Evolutionary conservation across 2,113 vertebrate species (phyloP).

Genomic region (Thunnus maccoyii): DNA sequence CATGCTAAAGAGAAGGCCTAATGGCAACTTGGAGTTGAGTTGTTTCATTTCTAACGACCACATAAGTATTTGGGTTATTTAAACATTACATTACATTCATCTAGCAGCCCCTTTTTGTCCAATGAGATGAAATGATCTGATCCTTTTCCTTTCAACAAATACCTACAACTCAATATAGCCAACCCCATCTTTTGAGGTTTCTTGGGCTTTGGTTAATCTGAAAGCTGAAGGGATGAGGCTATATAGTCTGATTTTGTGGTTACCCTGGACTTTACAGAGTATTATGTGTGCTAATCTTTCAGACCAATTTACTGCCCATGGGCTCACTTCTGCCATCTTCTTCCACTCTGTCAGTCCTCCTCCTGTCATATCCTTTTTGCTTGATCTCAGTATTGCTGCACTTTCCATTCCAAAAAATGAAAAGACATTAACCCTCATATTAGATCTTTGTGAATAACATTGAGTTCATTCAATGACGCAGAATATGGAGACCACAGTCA

Average conservation of each 20-base stretch:
- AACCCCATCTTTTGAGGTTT: constrained; percentile 23
- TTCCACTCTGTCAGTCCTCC: constrained; percentile 32
- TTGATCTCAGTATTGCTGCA: constrained; percentile 47
- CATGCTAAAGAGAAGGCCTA: not conserved
- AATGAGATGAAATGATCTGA: constrained; percentile 26
- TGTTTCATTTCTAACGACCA: not conserved
- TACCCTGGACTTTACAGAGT: constrained; percentile 27
- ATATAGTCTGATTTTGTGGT: constrained; percentile 37
- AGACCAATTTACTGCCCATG: constrained; percentile 27
- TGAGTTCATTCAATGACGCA: constrained; percentile 69
- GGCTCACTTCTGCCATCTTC: constrained; percentile 32
- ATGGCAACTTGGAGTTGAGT: not conserved
- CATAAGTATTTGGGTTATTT: not conserved
- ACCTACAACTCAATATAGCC: constrained; percentile 13
- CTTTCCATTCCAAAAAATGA: constrained; percentile 55
- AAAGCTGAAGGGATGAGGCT: constrained; percentile 11
- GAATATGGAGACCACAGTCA: constrained; percentile 67
- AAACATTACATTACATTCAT: not conserved
- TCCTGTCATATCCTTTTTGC: constrained; percentile 35
- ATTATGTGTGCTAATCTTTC: constrained; percentile 40
- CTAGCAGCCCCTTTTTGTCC: not conserved
- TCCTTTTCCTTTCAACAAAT: constrained; percentile 3
- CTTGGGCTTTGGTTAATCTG: constrained; percentile 13
- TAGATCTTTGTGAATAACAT: constrained; percentile 66
- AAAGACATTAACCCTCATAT: constrained; percentile 58